Base-by-base conservation (phyloP, 2,888 invertebrate genomes). In the Philonicus albiceps region DNA sequence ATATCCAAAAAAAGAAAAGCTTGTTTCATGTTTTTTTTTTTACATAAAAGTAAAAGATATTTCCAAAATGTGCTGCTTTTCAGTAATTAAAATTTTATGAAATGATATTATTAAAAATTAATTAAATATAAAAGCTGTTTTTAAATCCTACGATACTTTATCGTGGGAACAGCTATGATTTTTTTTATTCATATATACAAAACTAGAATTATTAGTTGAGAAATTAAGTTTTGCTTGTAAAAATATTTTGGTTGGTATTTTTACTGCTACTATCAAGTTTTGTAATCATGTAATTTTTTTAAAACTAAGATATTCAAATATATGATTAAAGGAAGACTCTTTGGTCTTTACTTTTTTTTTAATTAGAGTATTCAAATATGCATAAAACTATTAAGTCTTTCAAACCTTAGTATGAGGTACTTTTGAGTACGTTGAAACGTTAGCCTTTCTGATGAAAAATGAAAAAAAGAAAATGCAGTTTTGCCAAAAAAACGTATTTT, bases 51-150 rank as follows among this genome's bases (percentile, higher is more conserved):
- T 84, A 72, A 84, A 40, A 40, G 27, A 34, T n/a, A 74, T 55
- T 84, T 84, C 30, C 19, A 30, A n/a, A n/a, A 84, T 84, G 40
- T 84, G 84, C 84, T 84, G 84, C 84, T 84, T 84, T 84, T 84
- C 75, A 75, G 75, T 55, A 30, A 85, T 27, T 75, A 30, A 64
- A 22, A 64, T 72, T 64, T 64, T 37, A 72, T 40, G 55, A 34
- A 83, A 34, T 30, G 31, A 83, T 55, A 5, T 16, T 81, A 53
- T 74, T 31, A 37, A 22, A n/a, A 64, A 27, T 31, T 40, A 75
- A 85, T 85, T 34, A 85, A 75, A 85, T 16, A 31, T 85, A 37
- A 53, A 49, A 43, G 34, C 49, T 84, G 73, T 49, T 40, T 19
- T 73, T 86, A 13, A 37, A n/a, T 11, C 85, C 37, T 55, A 76